phyloP scores from a whole-genome alignment of 2,888 invertebrate species.

The Invenusta paracnida region DNA sequence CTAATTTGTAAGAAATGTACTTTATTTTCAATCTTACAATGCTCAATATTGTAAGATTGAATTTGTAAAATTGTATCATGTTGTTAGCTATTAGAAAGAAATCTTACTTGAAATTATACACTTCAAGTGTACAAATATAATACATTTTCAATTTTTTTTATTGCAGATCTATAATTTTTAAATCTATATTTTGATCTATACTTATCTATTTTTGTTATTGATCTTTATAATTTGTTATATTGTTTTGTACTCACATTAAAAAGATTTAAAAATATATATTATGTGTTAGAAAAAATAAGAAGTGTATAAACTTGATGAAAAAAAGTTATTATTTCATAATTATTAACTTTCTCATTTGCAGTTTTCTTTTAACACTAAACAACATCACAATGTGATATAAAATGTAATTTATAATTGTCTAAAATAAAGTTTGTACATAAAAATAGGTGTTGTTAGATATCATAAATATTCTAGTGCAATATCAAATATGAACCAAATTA shows the following conservation, averaged over 20 bases:
- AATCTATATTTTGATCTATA: not conserved
- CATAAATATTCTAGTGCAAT: not conserved
- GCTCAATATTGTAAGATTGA: not conserved
- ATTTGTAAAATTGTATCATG: not conserved
- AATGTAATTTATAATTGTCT: not conserved
- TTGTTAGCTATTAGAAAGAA: not conserved
- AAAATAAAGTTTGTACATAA: not conserved
- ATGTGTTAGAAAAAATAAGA: not conserved
- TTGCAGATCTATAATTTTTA: not conserved
- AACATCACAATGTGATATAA: not conserved
- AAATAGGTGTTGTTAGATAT: not conserved
- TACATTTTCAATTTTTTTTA: not conserved
- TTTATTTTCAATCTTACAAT: not conserved
- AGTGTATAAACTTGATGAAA: not conserved
- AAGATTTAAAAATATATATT: not conserved
- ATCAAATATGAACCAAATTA: not conserved
- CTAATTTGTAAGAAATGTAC: not conserved
- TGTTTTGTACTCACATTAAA: not conserved
- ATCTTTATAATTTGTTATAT: not conserved
- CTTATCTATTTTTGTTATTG: not conserved
- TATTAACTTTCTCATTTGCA: not conserved
- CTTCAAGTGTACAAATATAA: not conserved
- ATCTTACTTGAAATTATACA: not conserved
- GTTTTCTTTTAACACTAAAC: not conserved
- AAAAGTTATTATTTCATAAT: not conserved